Evolutionary conservation across 2,797 vertebrate genomes (phyloP), one percentile per base, ranked within the genome.

Genomic region (Channa striata): DNA sequence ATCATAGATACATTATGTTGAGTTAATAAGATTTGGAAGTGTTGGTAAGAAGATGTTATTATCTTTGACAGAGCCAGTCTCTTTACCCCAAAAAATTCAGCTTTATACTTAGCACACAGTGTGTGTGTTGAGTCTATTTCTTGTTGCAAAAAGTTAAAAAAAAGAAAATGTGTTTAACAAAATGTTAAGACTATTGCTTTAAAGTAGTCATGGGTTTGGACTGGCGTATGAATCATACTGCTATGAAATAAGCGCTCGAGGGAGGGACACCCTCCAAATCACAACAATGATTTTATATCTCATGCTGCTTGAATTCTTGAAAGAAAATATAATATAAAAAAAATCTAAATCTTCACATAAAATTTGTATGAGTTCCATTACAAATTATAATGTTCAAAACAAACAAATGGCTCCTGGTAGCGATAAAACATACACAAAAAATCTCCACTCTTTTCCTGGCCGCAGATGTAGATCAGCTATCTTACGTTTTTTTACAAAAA

Each of bases 361-460:
- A 6, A 8, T 70, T 56, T 42, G 40, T 34, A 51, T 30, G 17
- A 60, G 13, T 48, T 77, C 46, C 11, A 67, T 62, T 74, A 68
- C 48, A 40, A 63, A 68, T 52, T 7, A n/a, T 25, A 8, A 69
- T 70, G 67, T 46, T 72, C 16, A 76, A 75, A 78, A 77, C 34
- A 67, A 74, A 83, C 61, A 77, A 85, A 78, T 82, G 81, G 80
- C 83, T 88, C 81, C 37, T 69, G 16, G 77, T 77, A 81, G 77
- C 78, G 71, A 83, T 44, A 42, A 8, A 36, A 77, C 68, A 66
- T 64, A 17, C 40, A 30, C 3, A 30, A 30, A 30, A 30, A 30
- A n/a, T n/a, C 12, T 51, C 37, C 20, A 36, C 25, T 11, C 12
- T 54, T 58, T 58, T 56, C 36, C 36, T 34, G 60, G 70, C 68